Conservation (phyloP, 2,113 vertebrate species). For the Sprattus sprattus region DNA sequence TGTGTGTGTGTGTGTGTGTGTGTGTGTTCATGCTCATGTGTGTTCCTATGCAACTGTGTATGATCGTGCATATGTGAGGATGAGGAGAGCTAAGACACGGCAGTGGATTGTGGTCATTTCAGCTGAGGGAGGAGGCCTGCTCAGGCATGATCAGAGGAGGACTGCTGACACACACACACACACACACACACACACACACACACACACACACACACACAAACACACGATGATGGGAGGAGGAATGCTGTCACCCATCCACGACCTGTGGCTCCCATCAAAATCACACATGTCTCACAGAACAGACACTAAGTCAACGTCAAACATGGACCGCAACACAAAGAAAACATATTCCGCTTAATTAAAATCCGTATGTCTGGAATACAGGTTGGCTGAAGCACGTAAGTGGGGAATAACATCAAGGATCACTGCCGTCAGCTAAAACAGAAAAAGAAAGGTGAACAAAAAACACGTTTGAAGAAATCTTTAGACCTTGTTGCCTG, state of each 20-base stretch:
- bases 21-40: background rate
- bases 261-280: background rate
- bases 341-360: background rate
- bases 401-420: background rate
- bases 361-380: background rate
- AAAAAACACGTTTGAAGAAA: background rate
- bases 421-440: background rate
- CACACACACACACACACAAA: conserved; percentile 16
- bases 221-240: conserved; percentile 40
- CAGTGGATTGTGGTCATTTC: conserved; percentile 56
- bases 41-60: background rate
- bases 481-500: background rate
- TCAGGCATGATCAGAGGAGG: conserved; percentile 39
- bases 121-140: conserved; percentile 54
- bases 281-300: background rate
- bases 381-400: background rate
- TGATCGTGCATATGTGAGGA: background rate
- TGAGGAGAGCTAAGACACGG: background rate
- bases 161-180: background rate
- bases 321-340: background rate
- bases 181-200: too few relatives aligned
- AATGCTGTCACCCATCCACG: background rate
- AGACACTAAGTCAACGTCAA: background rate
- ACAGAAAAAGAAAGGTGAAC: background rate
- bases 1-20: background rate